These are phyloP conservation scores for Manis pentadactyla DNA, from an alignment of 2,797 vertebrate species.

Conservation along the genomic window DNA sequence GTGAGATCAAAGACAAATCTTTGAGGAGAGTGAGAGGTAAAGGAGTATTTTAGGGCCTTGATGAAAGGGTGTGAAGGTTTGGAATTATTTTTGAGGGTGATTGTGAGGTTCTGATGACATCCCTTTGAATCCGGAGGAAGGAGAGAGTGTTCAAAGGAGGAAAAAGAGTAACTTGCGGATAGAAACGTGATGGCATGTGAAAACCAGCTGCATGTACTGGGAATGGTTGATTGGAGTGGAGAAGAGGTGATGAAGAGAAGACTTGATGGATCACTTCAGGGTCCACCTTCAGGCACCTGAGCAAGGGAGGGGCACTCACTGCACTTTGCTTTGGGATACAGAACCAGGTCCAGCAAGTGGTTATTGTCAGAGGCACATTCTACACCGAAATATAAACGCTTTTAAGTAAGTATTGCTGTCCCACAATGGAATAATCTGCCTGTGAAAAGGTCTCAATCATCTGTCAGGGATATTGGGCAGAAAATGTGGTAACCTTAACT, in stretches of 20 bases:
- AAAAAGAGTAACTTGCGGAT: background rate
- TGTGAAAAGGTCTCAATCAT: background rate
- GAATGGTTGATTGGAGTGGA: background rate
- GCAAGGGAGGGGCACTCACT: background rate
- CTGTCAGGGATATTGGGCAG: background rate
- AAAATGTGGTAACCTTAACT: background rate
- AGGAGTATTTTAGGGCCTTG: background rate
- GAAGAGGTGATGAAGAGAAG: background rate
- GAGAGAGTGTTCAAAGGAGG: background rate
- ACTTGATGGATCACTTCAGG: background rate
- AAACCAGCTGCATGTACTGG: background rate
- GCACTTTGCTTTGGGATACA: background rate
- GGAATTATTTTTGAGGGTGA: background rate
- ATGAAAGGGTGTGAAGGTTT: background rate
- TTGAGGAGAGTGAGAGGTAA: background rate
- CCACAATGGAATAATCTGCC: background rate
- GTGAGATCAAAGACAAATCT: background rate
- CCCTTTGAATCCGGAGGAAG: background rate
- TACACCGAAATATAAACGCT: background rate
- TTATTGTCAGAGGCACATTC: background rate
- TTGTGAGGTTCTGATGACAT: background rate
- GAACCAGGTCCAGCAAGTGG: background rate
- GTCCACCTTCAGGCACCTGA: background rate
- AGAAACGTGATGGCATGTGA: background rate
- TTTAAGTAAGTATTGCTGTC: background rate